Evolutionary conservation across 2,888 invertebrate genomes (phyloP), one percentile per base, ranked within the genome.

Genomic region (Epinotia ramella): DNA sequence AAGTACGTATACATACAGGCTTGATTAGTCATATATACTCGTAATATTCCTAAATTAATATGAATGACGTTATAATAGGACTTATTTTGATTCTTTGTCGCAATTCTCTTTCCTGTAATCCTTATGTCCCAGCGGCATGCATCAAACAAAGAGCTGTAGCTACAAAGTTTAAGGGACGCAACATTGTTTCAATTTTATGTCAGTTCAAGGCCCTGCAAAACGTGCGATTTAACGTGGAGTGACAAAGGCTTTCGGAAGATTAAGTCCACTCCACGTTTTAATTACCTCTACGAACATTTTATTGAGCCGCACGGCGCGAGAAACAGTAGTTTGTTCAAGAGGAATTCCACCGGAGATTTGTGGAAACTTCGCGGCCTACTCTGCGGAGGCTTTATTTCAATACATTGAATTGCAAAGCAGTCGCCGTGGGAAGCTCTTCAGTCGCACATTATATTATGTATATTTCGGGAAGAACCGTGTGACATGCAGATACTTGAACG

Each of bases 351-450:
- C 53, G 70, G 60, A 71, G 62, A 67, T 76, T 76, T 62, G 49
- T 18, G 77, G 69, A 67, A 67, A 77, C 66, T 75, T 71, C 24
- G 62, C 56, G 64, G 72, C 76, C 70, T 75, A 74, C 56, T 78
- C 71, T 70, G 73, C 60, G 46, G 49, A 65, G 78, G 79, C 79
- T 80, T 78, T 82, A 82, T 82, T 80, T 80, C 81, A 82, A 80
- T 80, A 80, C 81, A 84, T 84, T 84, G 89, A 89, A 87, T 89
- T 88, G 87, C 87, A 89, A 89, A 89, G 75, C 84, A 86, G 86
- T 67, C 79, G 53, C 78, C 72, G 73, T 77, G 75, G 74, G 73
- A 60, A 67, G 46, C 62, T 67, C 66, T 76, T 70, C 67, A 67
- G 67, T 57, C 62, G 46, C 18, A 33, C 40, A 44, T 65, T 66